A percentile compares a stretch with the other conserved stretches of the same genome.
These are phyloP conservation scores for Carassius carassius DNA, from an alignment of 2,113 vertebrate genomes.

Conservation along the genomic window DNA sequence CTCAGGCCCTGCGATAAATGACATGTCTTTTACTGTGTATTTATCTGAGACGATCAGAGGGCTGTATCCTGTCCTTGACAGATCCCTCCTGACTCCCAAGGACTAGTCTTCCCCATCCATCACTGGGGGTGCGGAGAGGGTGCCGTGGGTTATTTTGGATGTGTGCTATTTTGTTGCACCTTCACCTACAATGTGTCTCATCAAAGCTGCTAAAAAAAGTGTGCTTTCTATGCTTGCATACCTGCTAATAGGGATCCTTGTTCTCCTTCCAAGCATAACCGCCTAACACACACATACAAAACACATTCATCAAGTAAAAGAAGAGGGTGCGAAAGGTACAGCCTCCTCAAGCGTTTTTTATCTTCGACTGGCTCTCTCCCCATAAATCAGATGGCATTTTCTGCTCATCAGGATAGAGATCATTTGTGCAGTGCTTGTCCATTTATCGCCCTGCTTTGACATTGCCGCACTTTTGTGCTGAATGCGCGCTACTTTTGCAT, in stretches of 20 bases:
- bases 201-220: slow-evolving; percentile 66
- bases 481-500: slow-evolving; percentile 66
- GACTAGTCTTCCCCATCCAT: slow-evolving; percentile 67
- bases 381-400: slow-evolving; percentile 72
- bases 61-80: slow-evolving; percentile 64
- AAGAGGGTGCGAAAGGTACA: neutral
- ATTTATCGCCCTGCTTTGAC: slow-evolving; percentile 71
- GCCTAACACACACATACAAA: slow-evolving; percentile 44
- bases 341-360: slow-evolving; percentile 66
- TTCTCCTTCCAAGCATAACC: slow-evolving; percentile 60
- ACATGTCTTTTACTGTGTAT: slow-evolving; percentile 67
- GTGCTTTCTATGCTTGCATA: slow-evolving; percentile 59
- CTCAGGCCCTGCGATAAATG: slow-evolving; percentile 63
- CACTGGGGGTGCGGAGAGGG: slow-evolving; percentile 59
- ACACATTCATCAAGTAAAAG: neutral
- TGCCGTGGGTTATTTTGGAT: slow-evolving; percentile 53
- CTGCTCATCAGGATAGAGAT: slow-evolving; percentile 73
- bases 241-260: slow-evolving; percentile 48
- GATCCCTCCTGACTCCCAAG: slow-evolving; percentile 63
- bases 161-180: slow-evolving; percentile 65
- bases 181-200: slow-evolving; percentile 53
- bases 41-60: slow-evolving; percentile 65
- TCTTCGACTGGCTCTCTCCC: slow-evolving; percentile 56
- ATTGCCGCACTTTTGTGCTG: slow-evolving; percentile 71
- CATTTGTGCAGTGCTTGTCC: slow-evolving; percentile 66